Base-by-base conservation (phyloP, 2,113 vertebrate genomes). In the Eulemur macaco region DNA sequence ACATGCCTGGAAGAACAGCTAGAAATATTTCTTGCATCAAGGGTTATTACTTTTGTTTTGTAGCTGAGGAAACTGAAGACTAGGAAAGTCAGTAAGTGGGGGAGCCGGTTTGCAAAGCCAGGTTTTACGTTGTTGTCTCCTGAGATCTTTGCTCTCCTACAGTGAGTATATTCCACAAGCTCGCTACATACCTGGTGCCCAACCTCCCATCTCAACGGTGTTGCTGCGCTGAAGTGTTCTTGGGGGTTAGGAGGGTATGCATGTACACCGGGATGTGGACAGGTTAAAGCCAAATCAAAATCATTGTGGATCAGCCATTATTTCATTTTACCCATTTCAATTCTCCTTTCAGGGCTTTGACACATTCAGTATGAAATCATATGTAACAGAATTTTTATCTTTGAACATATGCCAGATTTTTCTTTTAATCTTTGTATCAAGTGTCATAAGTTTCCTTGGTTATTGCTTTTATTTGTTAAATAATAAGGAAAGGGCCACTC, bases 381-480 rank as follows among this genome's bases (percentile, higher is more conserved):
- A 86, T 60, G 18, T 45, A 96, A 64, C 0, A 86, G 39, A 77
- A 87, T 20, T 87, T 85, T 80, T 31, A 50, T 42, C 91, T 94
- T 69, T 86, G 37, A 95, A 90, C n/a, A 58, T 31, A 66, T 69
- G 37, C 50, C 54, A 52, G 73, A 58, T 31, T 89, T 94, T 85
- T 93, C 31, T 80, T 94, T 83, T 66, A 69, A 56, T 89, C 34
- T 77, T 58, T 69, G 9, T 85, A 34, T 91, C 15, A 17, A 45
- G 63, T 86, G 45, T 17, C 5, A 60, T 25, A 37, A 56, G 8
- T 69, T 89, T 80, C 64, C 64, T 71, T 91, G 80, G 5, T 50
- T 83, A 69, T 25, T 89, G 69, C 39, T 95, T 95, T 94, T 63
- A 12, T 93, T 86, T 96, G 73, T 52, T 76, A 39, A 86, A 50